Evolutionary conservation across 2,797 vertebrate genomes (phyloP), one percentile per base, ranked within the genome.

Genomic region (Argyrosomus regius): DNA sequence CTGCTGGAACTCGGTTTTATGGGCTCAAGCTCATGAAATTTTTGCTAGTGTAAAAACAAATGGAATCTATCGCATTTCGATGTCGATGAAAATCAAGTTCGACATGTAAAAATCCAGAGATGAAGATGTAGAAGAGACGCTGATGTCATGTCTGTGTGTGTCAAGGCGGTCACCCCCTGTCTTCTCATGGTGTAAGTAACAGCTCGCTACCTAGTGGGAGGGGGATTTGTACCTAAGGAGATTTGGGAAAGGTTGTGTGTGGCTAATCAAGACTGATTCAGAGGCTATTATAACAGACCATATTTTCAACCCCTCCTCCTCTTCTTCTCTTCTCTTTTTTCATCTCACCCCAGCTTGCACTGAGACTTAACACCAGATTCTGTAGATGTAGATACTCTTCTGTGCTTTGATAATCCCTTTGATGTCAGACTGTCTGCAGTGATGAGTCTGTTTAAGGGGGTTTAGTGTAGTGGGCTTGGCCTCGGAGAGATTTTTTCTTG

Each of bases 221-320:
- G 81, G 81, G 89, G 89, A 92, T 93, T 94, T 93, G 60, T 82
- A 79, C 81, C 72, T 91, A 91, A 94, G 90, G 87, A 87, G 87
- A 90, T 93, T 93, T 94, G 76, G 75, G 78, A 88, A 89, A 88
- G 83, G 86, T 90, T 92, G 82, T 87, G 88, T 92, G 80, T 92
- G 87, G 89, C 84, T 95, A 92, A 95, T 93, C 90, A 90, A 87
- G 63, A 72, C 83, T 86, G 87, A 92, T 92, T 93, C 88, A 87
- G 87, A 90, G 80, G 81, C 89, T 91, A 82, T 88, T 91, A 91
- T 78, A 91, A 85, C 73, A 66, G 48, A 72, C 77, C 75, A 88
- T 89, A 87, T 89, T 88, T 91, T 77, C 83, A 75, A 71, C 76
- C 82, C 77, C 59, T 52, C 62, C 66, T 70, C 70, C 72, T 65